Evolutionary conservation across 1,140 invertebrate genomes (phyloP).

Genomic region (Drosophila busckii): DNA sequence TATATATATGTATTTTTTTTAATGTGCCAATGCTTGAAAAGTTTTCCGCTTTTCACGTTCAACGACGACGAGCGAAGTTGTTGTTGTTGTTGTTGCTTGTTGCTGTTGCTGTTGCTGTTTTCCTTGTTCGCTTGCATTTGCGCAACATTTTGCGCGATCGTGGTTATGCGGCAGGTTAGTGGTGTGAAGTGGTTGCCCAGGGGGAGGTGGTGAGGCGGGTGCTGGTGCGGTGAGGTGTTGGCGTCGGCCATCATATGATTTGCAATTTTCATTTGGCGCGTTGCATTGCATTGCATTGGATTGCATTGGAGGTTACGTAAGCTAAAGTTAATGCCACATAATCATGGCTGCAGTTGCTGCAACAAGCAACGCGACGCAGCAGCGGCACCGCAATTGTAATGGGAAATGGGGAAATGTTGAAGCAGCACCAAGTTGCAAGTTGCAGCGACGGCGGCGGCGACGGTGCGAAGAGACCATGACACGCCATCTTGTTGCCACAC

Average conservation of each 20-base stretch:
- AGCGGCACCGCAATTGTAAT: constrained; percentile 44
- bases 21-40: constrained; percentile 68
- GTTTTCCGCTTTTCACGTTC: constrained; percentile 79
- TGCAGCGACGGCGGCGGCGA: neutral
- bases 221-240: constrained; percentile 15
- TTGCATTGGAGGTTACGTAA: constrained; percentile 62
- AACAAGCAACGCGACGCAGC: constrained; percentile 35
- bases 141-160: constrained; percentile 50
- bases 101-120: constrained; percentile 46
- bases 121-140: constrained; percentile 63
- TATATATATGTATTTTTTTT: constrained; percentile 18
- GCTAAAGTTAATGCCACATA: constrained; percentile 75
- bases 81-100: constrained; percentile 32
- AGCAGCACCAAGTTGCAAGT: constrained; percentile 5
- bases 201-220: constrained; percentile 6
- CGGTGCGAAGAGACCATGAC: constrained; percentile 27
- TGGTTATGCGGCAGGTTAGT: neutral
- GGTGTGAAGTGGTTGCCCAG: neutral
- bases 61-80: constrained; percentile 78
- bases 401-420: constrained; percentile 69
- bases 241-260: constrained; percentile 58
- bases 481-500: constrained; percentile 45
- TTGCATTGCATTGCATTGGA: constrained; percentile 50
- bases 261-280: constrained; percentile 62
- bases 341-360: constrained; percentile 75